Base-by-base conservation (phyloP, 2,113 vertebrate species). In the Chionomys nivalis region DNA sequence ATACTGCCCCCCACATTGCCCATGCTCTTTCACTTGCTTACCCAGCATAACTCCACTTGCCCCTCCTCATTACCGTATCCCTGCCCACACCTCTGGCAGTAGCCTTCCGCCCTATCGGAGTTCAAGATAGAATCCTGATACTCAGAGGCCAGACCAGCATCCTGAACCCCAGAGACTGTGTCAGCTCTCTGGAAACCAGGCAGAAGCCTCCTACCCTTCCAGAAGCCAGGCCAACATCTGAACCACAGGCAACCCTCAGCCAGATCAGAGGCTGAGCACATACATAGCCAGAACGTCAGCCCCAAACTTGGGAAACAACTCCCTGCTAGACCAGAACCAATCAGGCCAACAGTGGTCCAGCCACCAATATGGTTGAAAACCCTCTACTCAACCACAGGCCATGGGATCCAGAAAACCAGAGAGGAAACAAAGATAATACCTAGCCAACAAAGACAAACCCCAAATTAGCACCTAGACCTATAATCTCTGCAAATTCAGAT, bases 1-100 rank as follows among this genome's bases (percentile, higher is more conserved):
- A 36, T 16, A 36, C 13, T 36, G 33, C 66, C 66, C 33, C 33
- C 66, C 0, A 14, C 33, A 0, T 36, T 36, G 33, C 55, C 55
- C 55, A 55, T n/a, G 6, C 14, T 36, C 0, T 0, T 11, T 31
- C 26, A 12, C 11, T 31, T 4, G 5, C 28, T 66, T 1, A 3
- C 33, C 36, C 7, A n/a, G 68, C 14, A n/a, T n/a, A 17, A 72
- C 36, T n/a, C 68, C 33, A 72, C 17, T 2, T n/a, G 68, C 7
- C 36, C 36, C 36, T 72, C 16, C 36, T 72, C 36, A 72, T 19
- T 33, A 72, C 16, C 1, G 9, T n/a, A n/a, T 72, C 68, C 7
- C 1, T 8, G 16, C 16, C 68, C 68, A 72, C 68, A 19, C 9
- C 36, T n/a, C 68, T 17, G 16, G 16, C 36, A n/a, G 68, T 17